These are phyloP conservation scores for Cylloceria caligata DNA, from an alignment of 2,888 invertebrate genomes.

Conservation along the genomic window DNA sequence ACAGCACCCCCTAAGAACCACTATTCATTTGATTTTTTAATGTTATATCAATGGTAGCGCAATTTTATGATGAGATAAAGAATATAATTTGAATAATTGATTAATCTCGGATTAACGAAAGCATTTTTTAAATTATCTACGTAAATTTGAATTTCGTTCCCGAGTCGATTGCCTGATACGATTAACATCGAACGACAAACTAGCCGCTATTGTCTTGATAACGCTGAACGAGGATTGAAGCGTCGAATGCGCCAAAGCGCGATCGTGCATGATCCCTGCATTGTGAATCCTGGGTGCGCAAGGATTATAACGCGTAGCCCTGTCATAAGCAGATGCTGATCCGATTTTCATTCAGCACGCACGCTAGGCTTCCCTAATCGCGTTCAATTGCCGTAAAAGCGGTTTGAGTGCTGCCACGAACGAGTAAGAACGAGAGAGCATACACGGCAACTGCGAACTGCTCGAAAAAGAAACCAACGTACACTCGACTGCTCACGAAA, in stretches of 20 bases:
- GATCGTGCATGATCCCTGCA: constrained; percentile 58
- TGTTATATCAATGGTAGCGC: neutral
- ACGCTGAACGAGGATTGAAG: constrained; percentile 13
- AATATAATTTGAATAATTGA: neutral
- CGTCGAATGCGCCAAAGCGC: constrained; percentile 47
- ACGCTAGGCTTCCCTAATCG: constrained; percentile 78
- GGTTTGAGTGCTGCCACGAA: constrained; percentile 69
- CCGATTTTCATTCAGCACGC: constrained; percentile 74
- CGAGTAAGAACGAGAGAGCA: constrained; percentile 39
- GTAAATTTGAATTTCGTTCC: neutral
- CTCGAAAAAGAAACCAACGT: constrained; percentile 48
- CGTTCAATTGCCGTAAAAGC: constrained; percentile 83
- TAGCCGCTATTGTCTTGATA: constrained; percentile 16
- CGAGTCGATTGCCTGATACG: neutral
- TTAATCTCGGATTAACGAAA: neutral
- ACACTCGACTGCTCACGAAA: constrained; percentile 55
- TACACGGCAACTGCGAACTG: constrained; percentile 47
- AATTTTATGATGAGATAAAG: neutral
- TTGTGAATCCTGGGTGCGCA: constrained; percentile 65
- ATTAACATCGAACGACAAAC: constrained; percentile 6
- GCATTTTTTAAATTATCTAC: neutral
- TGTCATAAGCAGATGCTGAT: constrained; percentile 83
- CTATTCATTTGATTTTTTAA: constrained; percentile 1
- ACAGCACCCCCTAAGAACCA: constrained; percentile 11
- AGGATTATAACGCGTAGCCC: constrained; percentile 79